Conservation (phyloP, 2,113 vertebrate species). For the Ginglymostoma cirratum region DNA sequence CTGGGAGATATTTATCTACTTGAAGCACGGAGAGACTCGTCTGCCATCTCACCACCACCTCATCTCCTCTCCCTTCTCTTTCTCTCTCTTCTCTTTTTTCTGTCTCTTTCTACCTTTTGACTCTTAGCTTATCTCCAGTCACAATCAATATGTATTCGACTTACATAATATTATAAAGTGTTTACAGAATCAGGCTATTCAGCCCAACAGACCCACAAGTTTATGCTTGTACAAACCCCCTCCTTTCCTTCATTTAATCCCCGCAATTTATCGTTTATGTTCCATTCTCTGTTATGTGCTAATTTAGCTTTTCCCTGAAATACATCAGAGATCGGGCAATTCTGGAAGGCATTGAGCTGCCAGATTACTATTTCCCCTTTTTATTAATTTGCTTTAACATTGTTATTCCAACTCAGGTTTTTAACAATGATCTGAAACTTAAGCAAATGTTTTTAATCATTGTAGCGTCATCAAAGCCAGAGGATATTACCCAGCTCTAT, state of each 20-base stretch:
- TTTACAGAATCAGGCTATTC: neutral
- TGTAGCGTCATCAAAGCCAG: neutral
- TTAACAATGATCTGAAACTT: neutral
- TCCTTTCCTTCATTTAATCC: neutral
- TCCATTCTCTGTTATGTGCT: neutral
- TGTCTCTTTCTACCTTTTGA: no score
- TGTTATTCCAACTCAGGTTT: slow-evolving; percentile 28
- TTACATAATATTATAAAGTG: neutral
- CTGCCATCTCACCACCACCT: neutral
- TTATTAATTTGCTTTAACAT: neutral
- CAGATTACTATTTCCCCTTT: neutral
- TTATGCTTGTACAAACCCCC: neutral
- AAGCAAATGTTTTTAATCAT: slow-evolving; percentile 18
- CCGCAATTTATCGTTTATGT: neutral
- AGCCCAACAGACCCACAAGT: neutral
- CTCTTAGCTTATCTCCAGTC: no score
- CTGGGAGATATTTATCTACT: neutral
- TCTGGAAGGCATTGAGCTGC: neutral
- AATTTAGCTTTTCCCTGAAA: neutral
- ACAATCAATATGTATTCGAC: neutral
- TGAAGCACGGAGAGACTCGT: neutral
- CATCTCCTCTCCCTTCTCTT: neutral
- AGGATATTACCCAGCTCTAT: neutral
- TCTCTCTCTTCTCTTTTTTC: neutral
- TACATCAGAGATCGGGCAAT: neutral